Evolutionary conservation across 2,113 vertebrate genomes (phyloP), one percentile per base, ranked within the genome.

Genomic region (Pedetes capensis): DNA sequence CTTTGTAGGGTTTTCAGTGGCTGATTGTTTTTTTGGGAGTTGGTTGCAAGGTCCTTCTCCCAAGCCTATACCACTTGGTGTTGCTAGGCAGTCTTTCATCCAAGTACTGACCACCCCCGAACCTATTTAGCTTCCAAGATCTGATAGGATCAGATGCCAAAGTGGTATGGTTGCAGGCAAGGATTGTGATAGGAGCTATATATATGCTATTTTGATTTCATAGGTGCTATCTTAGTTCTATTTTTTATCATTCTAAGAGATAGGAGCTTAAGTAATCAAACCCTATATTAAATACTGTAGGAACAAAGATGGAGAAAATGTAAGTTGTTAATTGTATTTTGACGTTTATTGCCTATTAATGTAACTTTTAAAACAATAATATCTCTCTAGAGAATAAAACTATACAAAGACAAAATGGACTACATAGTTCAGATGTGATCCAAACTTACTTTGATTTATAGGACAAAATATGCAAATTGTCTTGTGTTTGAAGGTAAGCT

Each of bases 371-470:
- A 82, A 87, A 44, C 34, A 87, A 63, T 23, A 39, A 59, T 34
- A 69, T 29, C 29, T 61, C 42, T 66, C 27, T 94, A 49, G 39
- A 68, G 32, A 74, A 32, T 89, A 81, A 92, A 83, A 84, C 11
- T 27, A 75, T 68, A 68, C 12, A 87, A 91, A 57, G 61, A 22
- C n/a, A n/a, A 53, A 93, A 59, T 29, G 22, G 6, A 13, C 79
- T 53, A 80, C 23, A 42, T 25, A 66, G 55, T 84, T 71, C 22
- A 74, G 6, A 92, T 78, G 66, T 78, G 49, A 72, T 83, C 8
- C 59, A 66, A 92, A 89, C 37, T 69, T 89, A 87, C n/a, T 92
- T 66, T 80, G 72, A 42, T 42, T 53, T 91, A 27, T 8, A 89
- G 3, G 5, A 86, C 13, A 86, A 89, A 72, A 86, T 89, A 71